Base-by-base conservation (phyloP, 2,113 vertebrate species). In the Malurus alboscapulatus region DNA sequence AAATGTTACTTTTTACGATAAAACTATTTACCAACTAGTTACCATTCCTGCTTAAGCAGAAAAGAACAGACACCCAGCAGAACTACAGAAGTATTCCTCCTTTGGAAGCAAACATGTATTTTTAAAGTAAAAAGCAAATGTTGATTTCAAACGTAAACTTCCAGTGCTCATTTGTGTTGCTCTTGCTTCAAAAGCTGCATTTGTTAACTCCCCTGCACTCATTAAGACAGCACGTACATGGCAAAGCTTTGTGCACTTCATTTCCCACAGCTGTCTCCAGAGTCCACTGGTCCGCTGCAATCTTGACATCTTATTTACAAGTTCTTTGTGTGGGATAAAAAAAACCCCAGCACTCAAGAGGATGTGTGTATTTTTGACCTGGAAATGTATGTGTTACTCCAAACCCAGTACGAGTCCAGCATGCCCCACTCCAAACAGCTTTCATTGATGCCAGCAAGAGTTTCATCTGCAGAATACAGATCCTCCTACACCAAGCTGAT, bases 401-500 rank as follows among this genome's bases (percentile, higher is more conserved):
- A 66, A 92, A 61, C 45, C 16, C 17, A 79, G 14, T 30, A 50
- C 1, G 4, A 87, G 27, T 79, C 44, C 17, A 79, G 19, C 36
- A 24, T 2, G 0, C 20, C 62, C 6, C 47, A 65, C 13, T 9
- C 20, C 3, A 2, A 77, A 67, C 0, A 7, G 1, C 5, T 51
- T 71, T 62, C n/a, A 17, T 55, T 0, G 0, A 6, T 36, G 29
- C 18, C 2, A 2, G 9, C 5, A 38, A 61, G 42, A 50, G 5
- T 38, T 14, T 24, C 4, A 4, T 26, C 24, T 79, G 42, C 65
- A 58, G 45, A 76, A 61, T 19, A 13, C 25, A 61, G 25, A 30
- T 77, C 25, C 26, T 57, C 36, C 45, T 76, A 40, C 15, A 10
- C 6, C 22, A 45, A 3, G 17, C 0, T 55, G 32, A 44, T 76